Conservation (phyloP, 2,113 vertebrate genomes). For the Genyomyrus donnyi region DNA sequence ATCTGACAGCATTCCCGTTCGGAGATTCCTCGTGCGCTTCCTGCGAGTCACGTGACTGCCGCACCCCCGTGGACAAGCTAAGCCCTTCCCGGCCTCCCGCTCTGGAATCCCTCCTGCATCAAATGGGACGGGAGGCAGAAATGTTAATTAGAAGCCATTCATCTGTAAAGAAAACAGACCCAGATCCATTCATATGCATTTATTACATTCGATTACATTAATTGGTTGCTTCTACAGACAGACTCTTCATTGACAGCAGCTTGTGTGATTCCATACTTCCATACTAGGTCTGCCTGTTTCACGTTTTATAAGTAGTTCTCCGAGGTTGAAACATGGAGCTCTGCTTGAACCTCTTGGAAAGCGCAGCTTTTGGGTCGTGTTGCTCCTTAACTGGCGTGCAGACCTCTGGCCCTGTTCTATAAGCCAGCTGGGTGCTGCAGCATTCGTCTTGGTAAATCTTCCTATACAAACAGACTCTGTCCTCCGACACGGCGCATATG, state of each 20-base stretch:
- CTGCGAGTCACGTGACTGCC: neutral
- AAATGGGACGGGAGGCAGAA: neutral
- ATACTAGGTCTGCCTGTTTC: neutral
- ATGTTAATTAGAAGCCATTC: slow-evolving; percentile 2
- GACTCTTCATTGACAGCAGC: neutral
- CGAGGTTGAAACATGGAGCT: neutral
- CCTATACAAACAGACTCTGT: neutral
- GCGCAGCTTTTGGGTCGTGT: neutral
- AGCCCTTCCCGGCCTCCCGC: neutral
- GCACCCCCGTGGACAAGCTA: neutral
- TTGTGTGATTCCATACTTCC: neutral
- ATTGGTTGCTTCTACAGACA: neutral
- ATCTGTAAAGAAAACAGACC: neutral
- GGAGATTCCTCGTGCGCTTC: slow-evolving; percentile 4
- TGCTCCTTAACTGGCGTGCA: neutral
- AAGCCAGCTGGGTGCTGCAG: neutral
- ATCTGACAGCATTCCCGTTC: slow-evolving; percentile 34
- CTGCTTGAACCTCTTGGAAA: neutral
- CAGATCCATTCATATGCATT: neutral
- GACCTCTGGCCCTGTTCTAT: neutral
- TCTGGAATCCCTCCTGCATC: neutral
- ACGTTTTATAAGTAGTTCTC: neutral
- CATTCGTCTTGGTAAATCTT: neutral
- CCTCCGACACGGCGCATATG: neutral
- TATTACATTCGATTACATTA: neutral